These are phyloP conservation scores for Drosophila paramelanica DNA, from an alignment of 2,888 invertebrate species.

Conservation along the genomic window DNA sequence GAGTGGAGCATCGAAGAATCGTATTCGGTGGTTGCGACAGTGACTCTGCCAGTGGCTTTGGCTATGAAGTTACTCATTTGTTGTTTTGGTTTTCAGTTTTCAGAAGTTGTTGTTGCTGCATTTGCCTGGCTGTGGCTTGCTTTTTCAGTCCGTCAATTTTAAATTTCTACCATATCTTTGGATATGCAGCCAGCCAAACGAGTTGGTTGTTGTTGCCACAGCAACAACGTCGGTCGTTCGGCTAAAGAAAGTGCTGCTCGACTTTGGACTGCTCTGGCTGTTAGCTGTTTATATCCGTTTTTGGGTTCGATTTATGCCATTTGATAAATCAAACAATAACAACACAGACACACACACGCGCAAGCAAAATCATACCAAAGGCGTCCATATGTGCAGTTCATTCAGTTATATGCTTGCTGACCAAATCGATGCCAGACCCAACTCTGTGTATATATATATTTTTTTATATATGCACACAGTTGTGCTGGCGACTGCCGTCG, in stretches of 20 bases:
- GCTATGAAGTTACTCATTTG: constrained; percentile 31
- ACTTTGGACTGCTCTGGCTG: constrained; percentile 50
- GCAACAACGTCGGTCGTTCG: constrained; percentile 5
- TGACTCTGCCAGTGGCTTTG: constrained; percentile 25
- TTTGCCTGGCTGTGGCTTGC: constrained; percentile 26
- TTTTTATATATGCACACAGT: neutral
- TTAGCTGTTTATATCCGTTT: constrained; percentile 75
- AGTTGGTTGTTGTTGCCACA: constrained; percentile 47
- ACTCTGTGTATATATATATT: too few species aligned
- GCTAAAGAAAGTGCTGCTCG: constrained; percentile 70
- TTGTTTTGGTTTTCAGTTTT: constrained; percentile 23
- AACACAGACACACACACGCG: constrained; percentile 15
- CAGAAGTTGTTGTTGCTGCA: constrained; percentile 41
- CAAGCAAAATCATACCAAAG: constrained; percentile 13
- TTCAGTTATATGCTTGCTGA: constrained; percentile 55
- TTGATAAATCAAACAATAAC: constrained; percentile 61
- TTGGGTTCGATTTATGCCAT: constrained; percentile 74
- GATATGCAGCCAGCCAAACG: constrained; percentile 59
- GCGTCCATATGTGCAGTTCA: constrained; percentile 45
- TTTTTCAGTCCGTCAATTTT: constrained; percentile 54
- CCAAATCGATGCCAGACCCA: constrained; percentile 27
- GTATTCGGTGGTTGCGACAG: constrained; percentile 2
- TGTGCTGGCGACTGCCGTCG: constrained; percentile 36
- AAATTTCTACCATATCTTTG: constrained; percentile 61
- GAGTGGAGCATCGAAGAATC: constrained; percentile 18